Percentiles rank a stretch among this genome's conserved stretches.
These are phyloP conservation scores for Podabrus alpinus DNA, from an alignment of 2,888 invertebrate genomes.

Conservation along the genomic window DNA sequence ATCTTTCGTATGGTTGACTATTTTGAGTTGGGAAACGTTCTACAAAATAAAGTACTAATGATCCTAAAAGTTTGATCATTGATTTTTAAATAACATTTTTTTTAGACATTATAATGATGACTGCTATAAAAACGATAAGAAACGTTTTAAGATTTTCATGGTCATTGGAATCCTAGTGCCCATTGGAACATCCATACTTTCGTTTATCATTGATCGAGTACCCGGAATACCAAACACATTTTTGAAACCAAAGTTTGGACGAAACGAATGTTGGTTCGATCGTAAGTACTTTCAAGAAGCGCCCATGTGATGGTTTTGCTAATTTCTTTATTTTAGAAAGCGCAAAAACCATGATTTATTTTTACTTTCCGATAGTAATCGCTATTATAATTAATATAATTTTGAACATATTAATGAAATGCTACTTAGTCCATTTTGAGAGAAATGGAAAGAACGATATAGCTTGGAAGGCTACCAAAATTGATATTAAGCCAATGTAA, in stretches of 20 bases:
- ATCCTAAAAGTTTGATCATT: background rate
- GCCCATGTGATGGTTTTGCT: background rate
- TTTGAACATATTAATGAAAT: slow-evolving; percentile 22
- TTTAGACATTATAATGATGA: slow-evolving; percentile 22
- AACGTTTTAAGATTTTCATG: slow-evolving; percentile 28
- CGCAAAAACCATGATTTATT: slow-evolving; percentile 27
- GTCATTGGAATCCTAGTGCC: slow-evolving; percentile 34
- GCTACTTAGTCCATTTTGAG: slow-evolving; percentile 19
- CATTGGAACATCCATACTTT: slow-evolving; percentile 35
- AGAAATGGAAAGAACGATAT: slow-evolving; percentile 4
- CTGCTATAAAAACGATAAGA: slow-evolving; percentile 11
- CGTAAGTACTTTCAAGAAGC: slow-evolving; percentile 39
- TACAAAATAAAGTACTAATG: slow-evolving; percentile 45
- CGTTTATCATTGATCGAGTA: slow-evolving; percentile 36
- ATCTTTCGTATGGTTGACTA: slow-evolving; percentile 45
- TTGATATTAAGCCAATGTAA: slow-evolving; percentile 34
- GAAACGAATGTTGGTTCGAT: slow-evolving; percentile 41
- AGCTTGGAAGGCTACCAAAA: slow-evolving; percentile 18
- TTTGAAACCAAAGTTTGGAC: slow-evolving; percentile 38
- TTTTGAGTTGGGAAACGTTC: slow-evolving; percentile 44
- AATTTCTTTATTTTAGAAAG: slow-evolving; percentile 31
- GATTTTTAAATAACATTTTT: background rate
- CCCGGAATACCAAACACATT: slow-evolving; percentile 44
- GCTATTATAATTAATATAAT: slow-evolving; percentile 27
- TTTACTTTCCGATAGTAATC: slow-evolving; percentile 32